phyloP scores from a whole-genome alignment of 35 echinoderm and acorn worm species.

The Heliocidaris tuberculata region DNA sequence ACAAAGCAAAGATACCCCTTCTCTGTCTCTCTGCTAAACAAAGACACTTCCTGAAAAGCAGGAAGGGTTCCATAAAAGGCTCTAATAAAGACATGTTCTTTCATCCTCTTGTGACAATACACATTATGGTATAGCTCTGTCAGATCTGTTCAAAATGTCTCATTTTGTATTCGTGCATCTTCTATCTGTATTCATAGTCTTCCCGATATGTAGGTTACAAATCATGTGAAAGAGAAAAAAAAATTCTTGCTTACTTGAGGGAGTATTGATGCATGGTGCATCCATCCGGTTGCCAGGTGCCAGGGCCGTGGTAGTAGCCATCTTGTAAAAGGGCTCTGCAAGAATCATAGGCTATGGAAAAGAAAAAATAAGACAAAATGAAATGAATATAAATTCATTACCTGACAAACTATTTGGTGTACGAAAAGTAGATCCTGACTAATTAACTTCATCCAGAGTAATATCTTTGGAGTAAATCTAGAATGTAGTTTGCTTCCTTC shows the following conservation, averaged over 20 bases:
- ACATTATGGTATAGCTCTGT: no score
- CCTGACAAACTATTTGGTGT: not conserved
- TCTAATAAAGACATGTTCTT: no score
- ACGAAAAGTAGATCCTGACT: not conserved
- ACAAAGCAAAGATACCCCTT: no score
- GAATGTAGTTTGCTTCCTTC: not conserved
- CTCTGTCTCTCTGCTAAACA: not conserved
- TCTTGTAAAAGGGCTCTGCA: conserved; percentile 44
- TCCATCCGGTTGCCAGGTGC: conserved; percentile 54
- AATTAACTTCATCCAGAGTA: not conserved
- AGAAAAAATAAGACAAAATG: not conserved
- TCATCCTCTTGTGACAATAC: no score
- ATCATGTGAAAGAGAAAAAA: no score
- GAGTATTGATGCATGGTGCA: conserved; percentile 62
- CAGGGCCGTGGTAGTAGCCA: conserved; percentile 50
- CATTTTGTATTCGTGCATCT: no score
- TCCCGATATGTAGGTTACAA: no score
- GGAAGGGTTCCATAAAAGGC: not conserved
- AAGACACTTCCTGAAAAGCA: not conserved
- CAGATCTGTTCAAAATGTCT: no score
- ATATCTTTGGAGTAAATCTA: not conserved
- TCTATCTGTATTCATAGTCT: no score
- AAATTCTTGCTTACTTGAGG: conserved; percentile 49
- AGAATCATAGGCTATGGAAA: conserved; percentile 50
- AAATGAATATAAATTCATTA: not conserved